A percentile compares a stretch with the other conserved stretches of the same genome.
These are phyloP conservation scores for Dendrocincla fuliginosa DNA, from an alignment of 2,797 vertebrate genomes.

Conservation along the genomic window DNA sequence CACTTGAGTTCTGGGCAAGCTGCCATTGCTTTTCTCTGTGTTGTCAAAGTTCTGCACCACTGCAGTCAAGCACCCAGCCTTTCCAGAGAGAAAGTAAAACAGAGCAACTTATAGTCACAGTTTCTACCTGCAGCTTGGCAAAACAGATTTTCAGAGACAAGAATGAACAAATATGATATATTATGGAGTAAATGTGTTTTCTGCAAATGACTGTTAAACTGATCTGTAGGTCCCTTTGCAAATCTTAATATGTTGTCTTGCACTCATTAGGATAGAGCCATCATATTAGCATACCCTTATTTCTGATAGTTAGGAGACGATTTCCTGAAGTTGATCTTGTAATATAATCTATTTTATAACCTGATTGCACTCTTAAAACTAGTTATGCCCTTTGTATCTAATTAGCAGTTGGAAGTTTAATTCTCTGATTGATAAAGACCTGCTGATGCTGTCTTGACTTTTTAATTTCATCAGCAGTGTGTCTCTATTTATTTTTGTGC, in stretches of 20 bases:
- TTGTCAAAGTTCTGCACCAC: background rate
- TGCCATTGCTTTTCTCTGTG: background rate
- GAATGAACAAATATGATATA: background rate
- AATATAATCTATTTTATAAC: background rate
- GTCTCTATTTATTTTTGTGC: background rate
- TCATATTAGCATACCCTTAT: background rate
- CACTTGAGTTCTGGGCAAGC: slow-evolving; percentile 24
- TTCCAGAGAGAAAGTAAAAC: background rate
- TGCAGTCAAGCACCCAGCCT: background rate
- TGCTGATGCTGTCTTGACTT: background rate
- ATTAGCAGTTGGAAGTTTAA: background rate
- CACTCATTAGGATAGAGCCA: background rate
- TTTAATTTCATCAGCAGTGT: slow-evolving; percentile 23
- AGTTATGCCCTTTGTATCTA: background rate
- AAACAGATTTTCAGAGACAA: background rate
- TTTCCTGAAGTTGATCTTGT: background rate
- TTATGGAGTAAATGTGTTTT: background rate
- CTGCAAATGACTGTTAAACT: background rate
- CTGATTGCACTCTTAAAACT: slow-evolving; percentile 22
- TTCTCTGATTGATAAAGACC: slow-evolving; percentile 10
- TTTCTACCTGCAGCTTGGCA: background rate
- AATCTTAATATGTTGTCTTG: background rate
- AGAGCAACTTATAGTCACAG: background rate
- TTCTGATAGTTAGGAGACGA: background rate
- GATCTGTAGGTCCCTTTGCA: background rate